phyloP scores from a whole-genome alignment of 2,797 vertebrate genomes.

The Sciurus carolinensis region DNA sequence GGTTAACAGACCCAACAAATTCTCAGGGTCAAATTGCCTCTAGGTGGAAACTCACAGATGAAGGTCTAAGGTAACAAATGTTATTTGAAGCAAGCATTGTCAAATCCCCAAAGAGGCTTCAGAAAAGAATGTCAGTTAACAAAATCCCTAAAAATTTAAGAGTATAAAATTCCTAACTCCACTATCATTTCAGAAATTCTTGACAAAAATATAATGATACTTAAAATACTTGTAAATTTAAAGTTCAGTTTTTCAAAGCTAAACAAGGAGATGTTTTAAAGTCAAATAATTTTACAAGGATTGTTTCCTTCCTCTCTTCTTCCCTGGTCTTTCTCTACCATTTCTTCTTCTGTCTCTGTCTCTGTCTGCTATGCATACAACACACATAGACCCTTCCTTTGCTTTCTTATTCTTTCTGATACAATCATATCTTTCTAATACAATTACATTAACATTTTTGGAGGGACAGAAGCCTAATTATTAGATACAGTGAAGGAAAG shows the following conservation, averaged over 20 bases:
- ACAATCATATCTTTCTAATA: background rate
- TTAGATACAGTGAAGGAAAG: background rate
- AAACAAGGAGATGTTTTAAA: background rate
- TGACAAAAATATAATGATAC: background rate
- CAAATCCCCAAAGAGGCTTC: conserved; percentile 8
- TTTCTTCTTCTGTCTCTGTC: too few relatives aligned
- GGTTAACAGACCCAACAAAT: background rate
- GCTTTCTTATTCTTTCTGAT: background rate
- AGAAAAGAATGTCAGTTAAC: background rate
- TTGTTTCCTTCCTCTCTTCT: background rate
- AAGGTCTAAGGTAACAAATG: background rate
- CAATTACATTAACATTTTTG: background rate
- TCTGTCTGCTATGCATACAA: background rate
- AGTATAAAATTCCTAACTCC: background rate
- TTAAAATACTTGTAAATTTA: background rate
- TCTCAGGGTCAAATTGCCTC: conserved; percentile 50
- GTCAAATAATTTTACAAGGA: background rate
- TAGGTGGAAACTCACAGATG: background rate
- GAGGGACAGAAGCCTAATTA: background rate
- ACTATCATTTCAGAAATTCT: background rate
- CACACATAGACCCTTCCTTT: background rate
- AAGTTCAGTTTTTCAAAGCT: background rate
- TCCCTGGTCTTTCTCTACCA: too few relatives aligned
- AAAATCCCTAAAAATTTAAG: background rate
- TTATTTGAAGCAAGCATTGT: conserved; percentile 23